These are phyloP conservation scores for Forbesichthys agassizii DNA, from an alignment of 2,113 vertebrate species.

Conservation along the genomic window DNA sequence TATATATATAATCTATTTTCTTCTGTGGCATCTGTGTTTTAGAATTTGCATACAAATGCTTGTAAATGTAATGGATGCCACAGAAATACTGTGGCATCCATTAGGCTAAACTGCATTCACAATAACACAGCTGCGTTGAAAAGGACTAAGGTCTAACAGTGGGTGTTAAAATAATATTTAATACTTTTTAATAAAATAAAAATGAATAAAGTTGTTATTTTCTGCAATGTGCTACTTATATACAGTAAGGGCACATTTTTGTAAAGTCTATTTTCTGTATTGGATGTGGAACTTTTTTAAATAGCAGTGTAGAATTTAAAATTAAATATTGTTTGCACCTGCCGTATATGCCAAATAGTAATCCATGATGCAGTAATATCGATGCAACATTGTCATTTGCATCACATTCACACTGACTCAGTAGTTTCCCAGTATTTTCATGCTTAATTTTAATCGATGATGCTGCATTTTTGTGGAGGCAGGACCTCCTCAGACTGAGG, in stretches of 20 bases:
- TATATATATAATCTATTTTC: neutral
- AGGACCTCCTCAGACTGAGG: constrained; percentile 15
- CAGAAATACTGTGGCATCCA: neutral
- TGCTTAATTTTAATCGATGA: constrained; percentile 31
- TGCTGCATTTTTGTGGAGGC: constrained; percentile 17
- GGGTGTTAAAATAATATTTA: neutral
- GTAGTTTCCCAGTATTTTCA: constrained; percentile 29
- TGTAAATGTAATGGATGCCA: neutral
- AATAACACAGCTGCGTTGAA: neutral
- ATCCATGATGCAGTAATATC: constrained; percentile 28
- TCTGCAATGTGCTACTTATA: too few species aligned
- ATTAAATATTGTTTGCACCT: too few species aligned
- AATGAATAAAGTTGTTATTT: too few species aligned
- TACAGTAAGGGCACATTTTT: too few species aligned
- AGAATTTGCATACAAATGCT: neutral
- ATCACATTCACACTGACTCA: constrained; percentile 25
- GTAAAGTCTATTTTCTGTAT: too few species aligned
- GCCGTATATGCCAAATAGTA: constrained; percentile 7
- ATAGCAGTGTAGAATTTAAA: too few species aligned
- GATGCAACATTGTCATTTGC: constrained; percentile 35
- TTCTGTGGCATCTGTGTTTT: neutral
- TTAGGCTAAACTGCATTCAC: neutral
- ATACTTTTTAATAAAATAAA: neutral
- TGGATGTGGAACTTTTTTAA: neutral
- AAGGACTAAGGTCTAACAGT: neutral